Evolutionary conservation across 2,113 vertebrate genomes (phyloP).

Genomic region (Diadophis punctatus): DNA sequence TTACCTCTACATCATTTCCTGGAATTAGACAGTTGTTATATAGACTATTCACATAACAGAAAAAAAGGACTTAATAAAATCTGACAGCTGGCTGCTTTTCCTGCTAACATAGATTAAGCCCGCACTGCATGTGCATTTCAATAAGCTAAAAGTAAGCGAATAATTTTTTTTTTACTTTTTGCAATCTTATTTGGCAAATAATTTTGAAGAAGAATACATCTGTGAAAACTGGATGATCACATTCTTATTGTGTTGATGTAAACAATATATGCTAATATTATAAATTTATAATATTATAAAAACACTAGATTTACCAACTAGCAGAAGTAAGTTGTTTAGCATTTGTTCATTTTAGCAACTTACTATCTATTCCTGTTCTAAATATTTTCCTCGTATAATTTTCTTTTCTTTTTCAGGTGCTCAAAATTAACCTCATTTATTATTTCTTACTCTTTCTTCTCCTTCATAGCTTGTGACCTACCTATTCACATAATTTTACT

Average conservation of each 20-base stretch:
- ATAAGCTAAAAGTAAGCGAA: constrained; percentile 78
- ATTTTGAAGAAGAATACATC: constrained; percentile 57
- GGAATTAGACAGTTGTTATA: constrained; percentile 71
- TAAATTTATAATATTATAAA: neutral
- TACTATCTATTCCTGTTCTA: neutral
- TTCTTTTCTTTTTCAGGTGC: neutral
- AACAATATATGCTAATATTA: constrained; percentile 14
- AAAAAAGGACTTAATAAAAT: constrained; percentile 77
- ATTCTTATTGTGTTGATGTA: constrained; percentile 52
- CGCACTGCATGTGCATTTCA: constrained; percentile 75
- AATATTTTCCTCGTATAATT: neutral
- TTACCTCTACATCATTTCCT: constrained; percentile 70
- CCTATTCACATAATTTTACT: neutral
- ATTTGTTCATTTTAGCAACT: neutral
- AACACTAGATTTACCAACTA: constrained; percentile 9
- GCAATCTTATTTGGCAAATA: constrained; percentile 64
- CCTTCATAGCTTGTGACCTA: neutral
- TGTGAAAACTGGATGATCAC: constrained; percentile 60
- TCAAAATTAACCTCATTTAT: neutral
- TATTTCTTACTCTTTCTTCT: neutral
- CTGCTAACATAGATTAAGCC: constrained; percentile 74
- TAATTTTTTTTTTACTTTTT: constrained; percentile 76
- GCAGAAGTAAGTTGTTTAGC: constrained; percentile 43
- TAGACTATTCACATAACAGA: constrained; percentile 70
- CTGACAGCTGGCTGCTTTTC: constrained; percentile 76